Evolutionary conservation across 2,888 invertebrate species (phyloP).

Genomic region (Drosophila fulvimacula): DNA sequence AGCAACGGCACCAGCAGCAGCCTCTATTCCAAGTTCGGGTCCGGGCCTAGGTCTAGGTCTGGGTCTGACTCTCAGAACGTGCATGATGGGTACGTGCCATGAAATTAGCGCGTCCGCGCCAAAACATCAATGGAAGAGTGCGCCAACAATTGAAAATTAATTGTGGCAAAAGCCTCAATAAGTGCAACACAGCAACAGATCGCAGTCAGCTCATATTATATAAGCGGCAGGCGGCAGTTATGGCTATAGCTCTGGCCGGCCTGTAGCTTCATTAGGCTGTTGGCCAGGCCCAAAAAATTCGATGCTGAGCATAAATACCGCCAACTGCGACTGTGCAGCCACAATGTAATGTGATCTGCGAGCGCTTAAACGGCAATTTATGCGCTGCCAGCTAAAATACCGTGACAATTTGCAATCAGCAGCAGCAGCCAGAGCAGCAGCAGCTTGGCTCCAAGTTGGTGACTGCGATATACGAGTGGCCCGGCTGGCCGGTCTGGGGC

Average conservation of each 20-base stretch:
- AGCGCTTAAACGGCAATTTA: constrained; percentile 76
- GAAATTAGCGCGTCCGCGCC: constrained; percentile 68
- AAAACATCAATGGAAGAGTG: constrained; percentile 63
- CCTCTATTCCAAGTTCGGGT: constrained; percentile 1
- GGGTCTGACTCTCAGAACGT: constrained; percentile 23
- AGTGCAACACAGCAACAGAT: constrained; percentile 38
- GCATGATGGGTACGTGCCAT: constrained; percentile 54
- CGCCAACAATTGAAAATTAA: constrained; percentile 60
- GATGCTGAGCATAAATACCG: constrained; percentile 60
- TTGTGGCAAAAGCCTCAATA: constrained; percentile 59
- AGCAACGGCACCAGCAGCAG: not conserved
- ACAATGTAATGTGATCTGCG: constrained; percentile 59
- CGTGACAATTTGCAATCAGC: constrained; percentile 81
- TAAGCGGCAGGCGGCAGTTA: constrained; percentile 38
- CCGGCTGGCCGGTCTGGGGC: constrained; percentile 30
- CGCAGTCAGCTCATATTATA: constrained; percentile 46
- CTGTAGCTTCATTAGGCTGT: constrained; percentile 61
- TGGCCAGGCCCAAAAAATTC: constrained; percentile 55
- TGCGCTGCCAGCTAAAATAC: constrained; percentile 77
- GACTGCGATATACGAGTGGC: constrained; percentile 15
- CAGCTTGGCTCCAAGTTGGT: constrained; percentile 9
- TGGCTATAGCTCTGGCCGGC: not conserved
- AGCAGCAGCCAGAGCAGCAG: constrained; percentile 29
- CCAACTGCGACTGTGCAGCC: constrained; percentile 24
- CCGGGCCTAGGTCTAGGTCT: constrained; percentile 23